Conservation (phyloP, 2,113 vertebrate genomes). For the Cinclus cinclus region DNA sequence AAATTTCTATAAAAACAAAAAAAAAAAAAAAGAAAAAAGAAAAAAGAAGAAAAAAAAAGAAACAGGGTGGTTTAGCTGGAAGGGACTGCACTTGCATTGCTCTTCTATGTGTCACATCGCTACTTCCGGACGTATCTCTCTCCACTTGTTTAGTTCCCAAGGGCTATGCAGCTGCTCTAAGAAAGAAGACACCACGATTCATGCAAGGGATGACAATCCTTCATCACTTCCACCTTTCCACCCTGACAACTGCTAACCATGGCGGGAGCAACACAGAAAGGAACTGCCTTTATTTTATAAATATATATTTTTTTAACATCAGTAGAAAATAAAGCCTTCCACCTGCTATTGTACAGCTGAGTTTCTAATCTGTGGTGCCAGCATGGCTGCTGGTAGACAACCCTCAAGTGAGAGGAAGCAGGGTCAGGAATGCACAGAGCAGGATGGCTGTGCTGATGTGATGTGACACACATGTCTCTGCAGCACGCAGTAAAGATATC, state of each 20-base stretch:
- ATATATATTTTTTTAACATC: neutral
- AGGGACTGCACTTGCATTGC: neutral
- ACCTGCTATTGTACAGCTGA: neutral
- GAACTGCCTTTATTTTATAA: neutral
- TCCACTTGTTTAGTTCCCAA: neutral
- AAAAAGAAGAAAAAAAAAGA: neutral
- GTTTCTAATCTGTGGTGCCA: conserved; percentile 38
- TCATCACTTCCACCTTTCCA: neutral
- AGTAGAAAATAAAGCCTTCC: neutral
- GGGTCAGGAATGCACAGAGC: rapidly evolving
- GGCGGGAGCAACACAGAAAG: neutral
- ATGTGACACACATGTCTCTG: neutral
- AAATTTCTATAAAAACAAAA: neutral
- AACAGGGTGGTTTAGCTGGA: neutral
- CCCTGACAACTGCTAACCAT: neutral
- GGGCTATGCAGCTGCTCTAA: neutral
- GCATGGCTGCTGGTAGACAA: neutral
- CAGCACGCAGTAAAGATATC: neutral
- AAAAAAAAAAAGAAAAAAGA: neutral
- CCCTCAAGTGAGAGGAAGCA: neutral
- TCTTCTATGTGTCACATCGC: neutral
- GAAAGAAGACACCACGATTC: neutral
- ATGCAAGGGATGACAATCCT: neutral
- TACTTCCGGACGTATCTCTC: neutral
- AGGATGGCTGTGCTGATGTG: neutral